These are phyloP conservation scores for Lytechinus variegatus DNA, from an alignment of 35 echinoderm and acorn worm species.

Conservation along the genomic window DNA sequence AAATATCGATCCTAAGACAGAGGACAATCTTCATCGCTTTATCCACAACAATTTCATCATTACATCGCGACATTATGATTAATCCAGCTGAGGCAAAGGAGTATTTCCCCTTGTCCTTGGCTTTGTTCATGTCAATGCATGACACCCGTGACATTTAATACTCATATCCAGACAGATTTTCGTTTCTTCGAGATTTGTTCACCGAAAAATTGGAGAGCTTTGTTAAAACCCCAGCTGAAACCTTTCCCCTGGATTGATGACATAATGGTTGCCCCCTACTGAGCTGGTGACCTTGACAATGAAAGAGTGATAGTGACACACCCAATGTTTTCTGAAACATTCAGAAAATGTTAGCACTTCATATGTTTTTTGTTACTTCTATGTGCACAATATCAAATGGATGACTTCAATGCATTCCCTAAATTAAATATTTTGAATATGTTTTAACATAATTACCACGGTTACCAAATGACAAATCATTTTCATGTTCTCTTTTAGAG, in stretches of 20 bases:
- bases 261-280: neutral
- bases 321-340: neutral
- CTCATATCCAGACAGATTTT: neutral
- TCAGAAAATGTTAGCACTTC: too few species aligned
- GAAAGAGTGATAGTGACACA: neutral
- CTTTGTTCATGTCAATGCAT: neutral
- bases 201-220: neutral
- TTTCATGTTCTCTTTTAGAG: too few species aligned
- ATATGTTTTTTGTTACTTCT: too few species aligned
- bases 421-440: too few species aligned
- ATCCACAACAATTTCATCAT: neutral
- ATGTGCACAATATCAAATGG: too few species aligned
- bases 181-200: neutral
- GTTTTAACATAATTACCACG: too few species aligned
- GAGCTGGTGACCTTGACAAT: conserved; percentile 1
- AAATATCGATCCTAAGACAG: neutral
- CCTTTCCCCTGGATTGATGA: neutral
- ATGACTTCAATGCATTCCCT: too few species aligned
- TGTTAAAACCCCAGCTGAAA: neutral
- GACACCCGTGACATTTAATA: neutral
- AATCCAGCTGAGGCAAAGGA: neutral
- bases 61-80: neutral
- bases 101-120: neutral
- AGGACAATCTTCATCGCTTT: neutral
- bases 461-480: too few species aligned